Evolutionary conservation across 2,888 invertebrate species (phyloP).

Genomic region (Aquatica leii): DNA sequence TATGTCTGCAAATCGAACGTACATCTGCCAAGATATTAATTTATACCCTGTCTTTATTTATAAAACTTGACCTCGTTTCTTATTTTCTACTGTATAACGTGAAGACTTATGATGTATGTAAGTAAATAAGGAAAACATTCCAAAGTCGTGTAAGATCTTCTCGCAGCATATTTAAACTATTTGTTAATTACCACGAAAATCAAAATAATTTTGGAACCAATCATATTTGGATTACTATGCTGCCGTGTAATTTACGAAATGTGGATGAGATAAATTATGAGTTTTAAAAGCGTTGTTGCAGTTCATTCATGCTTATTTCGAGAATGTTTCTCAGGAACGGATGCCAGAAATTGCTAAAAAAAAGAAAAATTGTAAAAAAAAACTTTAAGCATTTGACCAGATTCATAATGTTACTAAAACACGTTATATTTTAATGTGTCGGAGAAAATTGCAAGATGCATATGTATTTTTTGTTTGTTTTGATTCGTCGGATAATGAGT

Average conservation of each 20-base stretch:
- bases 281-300: slow-evolving; percentile 6
- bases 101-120: slow-evolving; percentile 20
- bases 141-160: slow-evolving; percentile 17
- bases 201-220: slow-evolving; percentile 19
- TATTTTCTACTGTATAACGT: slow-evolving; percentile 19
- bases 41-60: slow-evolving; percentile 28
- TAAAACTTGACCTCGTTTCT: slow-evolving; percentile 25
- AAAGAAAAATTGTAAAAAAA: slow-evolving; percentile 18
- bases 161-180: slow-evolving; percentile 14
- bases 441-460: slow-evolving; percentile 13
- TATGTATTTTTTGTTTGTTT: slow-evolving; percentile 20
- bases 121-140: slow-evolving; percentile 24
- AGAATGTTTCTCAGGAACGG: slow-evolving; percentile 12
- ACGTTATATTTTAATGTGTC: slow-evolving; percentile 16
- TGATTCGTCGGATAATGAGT: slow-evolving; percentile 22
- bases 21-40: slow-evolving; percentile 28
- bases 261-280: slow-evolving; percentile 11
- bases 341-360: slow-evolving; percentile 25
- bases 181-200: slow-evolving; percentile 21
- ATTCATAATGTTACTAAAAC: slow-evolving; percentile 16
- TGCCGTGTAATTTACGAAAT: slow-evolving; percentile 3
- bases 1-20: slow-evolving; percentile 12
- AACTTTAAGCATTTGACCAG: slow-evolving; percentile 1
- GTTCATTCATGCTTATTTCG: slow-evolving; percentile 30
- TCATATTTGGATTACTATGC: not conserved